Percentiles rank a stretch among this genome's conserved stretches.
Evolutionary conservation across 2,888 invertebrate genomes (phyloP).

Genomic region (Tachystola acroxantha): DNA sequence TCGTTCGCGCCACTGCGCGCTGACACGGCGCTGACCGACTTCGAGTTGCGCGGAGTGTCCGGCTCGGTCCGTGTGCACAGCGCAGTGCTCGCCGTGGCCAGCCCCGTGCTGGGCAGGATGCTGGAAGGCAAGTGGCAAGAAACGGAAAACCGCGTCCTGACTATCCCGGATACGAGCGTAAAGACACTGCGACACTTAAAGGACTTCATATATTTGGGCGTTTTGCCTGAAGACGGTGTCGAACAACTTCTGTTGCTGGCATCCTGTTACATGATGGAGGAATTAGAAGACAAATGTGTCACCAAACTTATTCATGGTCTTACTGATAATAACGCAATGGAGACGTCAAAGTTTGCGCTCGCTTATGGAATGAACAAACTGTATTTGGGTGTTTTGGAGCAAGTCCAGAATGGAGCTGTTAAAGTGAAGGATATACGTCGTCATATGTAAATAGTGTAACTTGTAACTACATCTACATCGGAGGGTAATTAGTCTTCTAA

Average conservation of each 20-base stretch:
- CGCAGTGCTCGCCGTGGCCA: constrained; percentile 4
- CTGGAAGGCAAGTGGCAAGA: constrained; percentile 3
- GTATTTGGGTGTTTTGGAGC: neutral
- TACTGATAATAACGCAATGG: neutral
- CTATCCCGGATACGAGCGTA: neutral
- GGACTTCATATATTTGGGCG: constrained; percentile 3
- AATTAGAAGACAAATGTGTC: neutral
- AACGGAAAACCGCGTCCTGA: neutral
- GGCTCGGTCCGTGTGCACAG: constrained; percentile 8
- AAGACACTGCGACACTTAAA: constrained; percentile 1
- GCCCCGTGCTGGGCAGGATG: constrained; percentile 9
- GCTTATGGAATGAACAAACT: neutral
- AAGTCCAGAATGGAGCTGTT: neutral
- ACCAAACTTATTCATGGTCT: neutral
- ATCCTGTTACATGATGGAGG: constrained; percentile 4
- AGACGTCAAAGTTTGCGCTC: neutral
- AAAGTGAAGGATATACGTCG: neutral
- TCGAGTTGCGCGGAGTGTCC: constrained; percentile 2
- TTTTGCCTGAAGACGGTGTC: constrained; percentile 1
- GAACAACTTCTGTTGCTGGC: constrained; percentile 4
- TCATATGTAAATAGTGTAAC: too few species aligned
- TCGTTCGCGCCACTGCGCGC: constrained; percentile 2
- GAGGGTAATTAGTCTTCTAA: too few species aligned
- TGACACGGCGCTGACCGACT: constrained; percentile 7
- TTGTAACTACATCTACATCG: too few species aligned